Evolutionary conservation across 2,797 vertebrate genomes (phyloP), one percentile per base, ranked within the genome.

Genomic region (Acanthopagrus latus): DNA sequence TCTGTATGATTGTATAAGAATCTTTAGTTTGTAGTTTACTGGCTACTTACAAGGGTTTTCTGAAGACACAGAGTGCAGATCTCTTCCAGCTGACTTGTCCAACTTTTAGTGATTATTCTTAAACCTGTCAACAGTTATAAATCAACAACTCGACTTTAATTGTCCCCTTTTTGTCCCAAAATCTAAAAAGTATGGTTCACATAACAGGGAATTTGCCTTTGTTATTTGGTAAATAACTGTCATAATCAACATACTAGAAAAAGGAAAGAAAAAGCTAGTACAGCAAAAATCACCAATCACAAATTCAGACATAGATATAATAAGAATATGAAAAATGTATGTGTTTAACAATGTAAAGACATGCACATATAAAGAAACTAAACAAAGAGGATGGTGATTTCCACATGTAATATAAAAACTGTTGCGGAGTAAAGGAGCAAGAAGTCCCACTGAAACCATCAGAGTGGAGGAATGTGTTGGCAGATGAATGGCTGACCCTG

Each of bases 1-100:
- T 17, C 58, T 41, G 7, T 17, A 7, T 16, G 25, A 38, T 64
- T 0, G 18, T 54, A 33, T 55, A 5, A 14, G 4, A 23, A 41
- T 25, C 10, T 21, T 14, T 44, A 25, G 38, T 69, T 69, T 70
- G 25, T 57, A n/a, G 23, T 54, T 54, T 16, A 71, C 44, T 63
- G 41, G 18, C 3, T 14, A 44, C n/a, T 13, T 43, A 29, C 21
- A 27, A 44, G 0, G 7, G 5, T 11, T 48, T 57, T 8, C 55
- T 11, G 11, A 4, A 18, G 13, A 23, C 50, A n/a, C 27, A 50
- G 21, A 7, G 5, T 44, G 33, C 23, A 23, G 21, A n/a, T 50
- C 8, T 23, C 18, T 41, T 23, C 5, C 17, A 44, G 12, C 69
- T n/a, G 21, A 43, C 57, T 44, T 12, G 33, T 43, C 0, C 56